Evolutionary conservation across 2,888 invertebrate species (phyloP).

Genomic region (Venustoraphidia nigricollis): DNA sequence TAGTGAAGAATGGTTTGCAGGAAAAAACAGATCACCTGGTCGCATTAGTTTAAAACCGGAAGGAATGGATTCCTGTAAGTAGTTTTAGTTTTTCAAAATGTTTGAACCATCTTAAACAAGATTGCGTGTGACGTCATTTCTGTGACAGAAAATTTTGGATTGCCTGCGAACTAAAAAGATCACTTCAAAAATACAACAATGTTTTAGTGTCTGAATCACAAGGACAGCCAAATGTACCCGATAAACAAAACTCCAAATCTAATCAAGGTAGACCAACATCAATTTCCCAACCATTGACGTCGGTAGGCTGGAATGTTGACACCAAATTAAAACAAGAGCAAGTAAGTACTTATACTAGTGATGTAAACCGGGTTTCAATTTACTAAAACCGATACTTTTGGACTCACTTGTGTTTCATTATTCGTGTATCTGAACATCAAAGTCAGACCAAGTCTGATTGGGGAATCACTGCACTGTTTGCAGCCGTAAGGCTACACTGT

Average conservation of each 20-base stretch:
- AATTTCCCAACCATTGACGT: conserved; percentile 31
- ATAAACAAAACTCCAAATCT: conserved; percentile 18
- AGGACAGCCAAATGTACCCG: conserved; percentile 25
- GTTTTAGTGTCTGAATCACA: conserved; percentile 31
- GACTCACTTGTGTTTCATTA: too few relatives aligned
- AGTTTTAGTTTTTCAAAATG: not conserved
- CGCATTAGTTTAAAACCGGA: conserved; percentile 67
- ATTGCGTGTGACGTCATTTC: not conserved
- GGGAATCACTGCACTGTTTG: too few relatives aligned
- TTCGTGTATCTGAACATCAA: too few relatives aligned
- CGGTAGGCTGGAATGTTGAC: conserved; percentile 36
- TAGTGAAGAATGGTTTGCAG: conserved; percentile 65
- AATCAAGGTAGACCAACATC: too few relatives aligned
- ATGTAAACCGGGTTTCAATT: too few relatives aligned
- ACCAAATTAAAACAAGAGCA: conserved; percentile 35
- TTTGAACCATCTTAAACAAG: not conserved
- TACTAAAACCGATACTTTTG: too few relatives aligned
- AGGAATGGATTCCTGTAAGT: conserved; percentile 73
- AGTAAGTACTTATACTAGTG: conserved; percentile 25
- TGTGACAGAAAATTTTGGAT: conserved; percentile 10
- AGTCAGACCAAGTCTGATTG: too few relatives aligned
- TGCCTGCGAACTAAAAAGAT: not conserved
- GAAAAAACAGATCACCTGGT: conserved; percentile 40
- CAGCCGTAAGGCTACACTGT: too few relatives aligned
- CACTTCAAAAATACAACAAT: not conserved